phyloP scores from a whole-genome alignment of 1,140 invertebrate genomes.

The Penaeus japonicus region DNA sequence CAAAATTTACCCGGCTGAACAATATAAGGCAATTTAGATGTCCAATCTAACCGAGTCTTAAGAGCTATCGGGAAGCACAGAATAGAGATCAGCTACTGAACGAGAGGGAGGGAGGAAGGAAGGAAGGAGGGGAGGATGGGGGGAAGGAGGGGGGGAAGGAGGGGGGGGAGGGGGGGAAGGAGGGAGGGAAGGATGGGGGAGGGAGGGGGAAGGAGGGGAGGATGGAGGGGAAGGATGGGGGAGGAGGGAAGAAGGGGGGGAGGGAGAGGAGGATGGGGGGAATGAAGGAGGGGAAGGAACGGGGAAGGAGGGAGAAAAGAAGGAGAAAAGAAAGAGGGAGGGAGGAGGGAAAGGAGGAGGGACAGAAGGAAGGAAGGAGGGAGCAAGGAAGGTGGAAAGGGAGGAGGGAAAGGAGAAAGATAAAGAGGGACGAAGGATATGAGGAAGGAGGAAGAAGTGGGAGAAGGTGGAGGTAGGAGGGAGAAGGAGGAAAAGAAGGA shows the following conservation, averaged over 20 bases:
- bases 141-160: background rate
- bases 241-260: background rate
- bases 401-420: background rate
- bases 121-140: background rate
- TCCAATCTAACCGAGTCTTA: background rate
- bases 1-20: no score
- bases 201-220: background rate
- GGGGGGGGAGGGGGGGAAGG: background rate
- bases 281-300: background rate
- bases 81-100: background rate
- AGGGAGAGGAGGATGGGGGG: background rate
- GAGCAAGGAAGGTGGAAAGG: background rate
- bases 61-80: background rate
- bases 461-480: background rate
- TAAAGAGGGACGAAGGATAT: constrained; percentile 8
- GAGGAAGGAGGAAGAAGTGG: background rate
- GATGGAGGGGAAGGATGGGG: background rate
- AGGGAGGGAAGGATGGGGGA: background rate
- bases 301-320: background rate
- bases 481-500: background rate
- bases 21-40: no score
- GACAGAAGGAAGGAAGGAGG: background rate
- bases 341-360: background rate
- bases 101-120: constrained; percentile 10
- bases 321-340: background rate